Evolutionary conservation across 2,888 invertebrate species (phyloP).

Genomic region (Stenoptilia bipunctidactyla): DNA sequence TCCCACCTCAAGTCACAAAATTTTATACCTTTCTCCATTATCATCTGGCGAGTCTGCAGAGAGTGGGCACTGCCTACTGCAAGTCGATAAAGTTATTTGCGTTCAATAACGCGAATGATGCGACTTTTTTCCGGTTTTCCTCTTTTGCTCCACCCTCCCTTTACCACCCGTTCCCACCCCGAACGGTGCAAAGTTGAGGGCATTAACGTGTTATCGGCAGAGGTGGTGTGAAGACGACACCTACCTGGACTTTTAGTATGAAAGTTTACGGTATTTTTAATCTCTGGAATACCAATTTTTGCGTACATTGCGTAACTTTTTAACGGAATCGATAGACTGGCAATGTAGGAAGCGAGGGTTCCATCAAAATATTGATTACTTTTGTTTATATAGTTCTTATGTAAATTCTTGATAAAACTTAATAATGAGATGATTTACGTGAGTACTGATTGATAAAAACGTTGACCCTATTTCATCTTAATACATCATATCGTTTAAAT

Average conservation of each 20-base stretch:
- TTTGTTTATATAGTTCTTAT: no score
- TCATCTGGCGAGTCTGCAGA: slow-evolving; percentile 4
- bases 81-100: slow-evolving; percentile 61
- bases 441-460: no score
- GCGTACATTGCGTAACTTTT: not conserved
- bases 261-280: slow-evolving; percentile 22
- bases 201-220: slow-evolving; percentile 70
- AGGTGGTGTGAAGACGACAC: slow-evolving; percentile 63
- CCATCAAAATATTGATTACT: no score
- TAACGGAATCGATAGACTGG: no score
- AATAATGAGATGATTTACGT: no score
- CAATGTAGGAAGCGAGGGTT: no score
- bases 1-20: no score
- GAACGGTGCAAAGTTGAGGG: slow-evolving; percentile 70
- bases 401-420: no score
- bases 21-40: slow-evolving; percentile 8
- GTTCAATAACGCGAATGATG: slow-evolving; percentile 66
- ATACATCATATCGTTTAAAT: no score
- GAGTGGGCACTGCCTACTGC: slow-evolving; percentile 36
- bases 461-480: no score
- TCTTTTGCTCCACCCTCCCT: slow-evolving; percentile 28
- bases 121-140: slow-evolving; percentile 64
- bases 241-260: slow-evolving; percentile 55
- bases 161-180: slow-evolving; percentile 30
- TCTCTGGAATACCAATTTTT: slow-evolving; percentile 16